Evolutionary conservation across 35 echinoderm and acorn worm genomes (phyloP), one percentile per base, ranked within the genome.

Genomic region (Diadema setosum): DNA sequence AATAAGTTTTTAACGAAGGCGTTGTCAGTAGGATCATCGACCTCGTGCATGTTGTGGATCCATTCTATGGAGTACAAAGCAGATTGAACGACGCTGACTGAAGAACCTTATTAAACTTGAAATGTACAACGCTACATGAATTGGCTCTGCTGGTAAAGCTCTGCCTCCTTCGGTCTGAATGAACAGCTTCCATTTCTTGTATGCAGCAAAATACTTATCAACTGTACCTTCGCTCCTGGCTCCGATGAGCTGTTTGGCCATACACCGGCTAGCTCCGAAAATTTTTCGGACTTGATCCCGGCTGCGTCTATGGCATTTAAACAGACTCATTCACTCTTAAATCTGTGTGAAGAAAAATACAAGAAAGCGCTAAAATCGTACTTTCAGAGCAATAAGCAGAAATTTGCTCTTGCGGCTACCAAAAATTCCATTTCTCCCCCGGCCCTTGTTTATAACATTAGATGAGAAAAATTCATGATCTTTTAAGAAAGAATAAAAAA

Each of bases 371-470:
- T 29, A 83, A 49, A 83, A 55, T 20, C 18, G 5, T 31, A 85
- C 25, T 16, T 42, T 85, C 23, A 85, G 8, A 15, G 83, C 83
- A 21, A 85, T 63, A 3, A 63, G 48, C 32, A 4, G 17, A 21
- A 85, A 85, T 4, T 55, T 34, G 34, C 34, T 65, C 16, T 11
- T 9, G 17, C 32, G 6, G 14, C n/a, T 85, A 7, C 56, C 57
- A 49, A 87, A 87, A 4, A 75, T 87, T 0, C 43, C 85, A 49
- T 87, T 44, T 78, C 49, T 8, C 35, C 85, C 60, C 27, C 23
- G 9, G 18, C 85, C n/a, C 41, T 1, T 87, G 0, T 23, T 46
- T 24, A 49, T 16, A 6, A 75, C 40, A 2, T 42, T 55, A 40
- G 85, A 44, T 9, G 15, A 2, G 4, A 75, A 50, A 21, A 46